A percentile compares a stretch with the other conserved stretches of the same genome.
phyloP scores from a whole-genome alignment of 92 coral and sea anemone species.

The Hydrozoanthus gracilis region DNA sequence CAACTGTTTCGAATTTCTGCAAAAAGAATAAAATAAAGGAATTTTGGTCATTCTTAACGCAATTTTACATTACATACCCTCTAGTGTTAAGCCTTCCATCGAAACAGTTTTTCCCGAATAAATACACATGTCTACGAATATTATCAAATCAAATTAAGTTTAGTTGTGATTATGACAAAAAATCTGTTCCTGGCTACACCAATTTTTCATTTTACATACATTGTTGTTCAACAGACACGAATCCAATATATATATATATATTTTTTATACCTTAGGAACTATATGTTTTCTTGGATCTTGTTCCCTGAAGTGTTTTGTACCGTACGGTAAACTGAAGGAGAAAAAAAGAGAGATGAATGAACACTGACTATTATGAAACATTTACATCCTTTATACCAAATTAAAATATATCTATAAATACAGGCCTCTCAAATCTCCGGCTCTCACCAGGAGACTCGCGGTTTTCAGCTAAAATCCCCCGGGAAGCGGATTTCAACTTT shows the following conservation, averaged over 20 bases:
- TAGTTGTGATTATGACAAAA: too few species aligned
- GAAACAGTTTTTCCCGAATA: too few species aligned
- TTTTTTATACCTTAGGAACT: slow-evolving; percentile 69
- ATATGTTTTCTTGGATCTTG: slow-evolving; percentile 70
- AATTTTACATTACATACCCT: neutral
- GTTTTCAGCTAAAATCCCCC: too few species aligned
- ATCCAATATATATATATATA: neutral
- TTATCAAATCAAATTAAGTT: too few species aligned
- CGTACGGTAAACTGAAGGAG: slow-evolving; percentile 85
- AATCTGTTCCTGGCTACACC: too few species aligned
- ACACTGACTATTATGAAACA: neutral
- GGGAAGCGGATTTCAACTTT: too few species aligned
- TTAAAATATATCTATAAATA: too few species aligned
- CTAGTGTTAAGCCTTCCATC: too few species aligned
- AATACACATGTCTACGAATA: too few species aligned
- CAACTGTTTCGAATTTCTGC: slow-evolving; percentile 92
- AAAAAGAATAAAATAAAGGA: neutral
- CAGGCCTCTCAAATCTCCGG: too few species aligned
- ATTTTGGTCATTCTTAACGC: neutral
- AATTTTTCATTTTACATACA: neutral
- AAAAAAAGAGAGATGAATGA: neutral
- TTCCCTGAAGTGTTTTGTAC: slow-evolving; percentile 93
- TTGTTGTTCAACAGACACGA: neutral
- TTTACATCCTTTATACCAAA: neutral
- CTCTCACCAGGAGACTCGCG: too few species aligned